Evolutionary conservation across 2,888 invertebrate genomes (phyloP).

Genomic region (Epiperipatus broadwayi): DNA sequence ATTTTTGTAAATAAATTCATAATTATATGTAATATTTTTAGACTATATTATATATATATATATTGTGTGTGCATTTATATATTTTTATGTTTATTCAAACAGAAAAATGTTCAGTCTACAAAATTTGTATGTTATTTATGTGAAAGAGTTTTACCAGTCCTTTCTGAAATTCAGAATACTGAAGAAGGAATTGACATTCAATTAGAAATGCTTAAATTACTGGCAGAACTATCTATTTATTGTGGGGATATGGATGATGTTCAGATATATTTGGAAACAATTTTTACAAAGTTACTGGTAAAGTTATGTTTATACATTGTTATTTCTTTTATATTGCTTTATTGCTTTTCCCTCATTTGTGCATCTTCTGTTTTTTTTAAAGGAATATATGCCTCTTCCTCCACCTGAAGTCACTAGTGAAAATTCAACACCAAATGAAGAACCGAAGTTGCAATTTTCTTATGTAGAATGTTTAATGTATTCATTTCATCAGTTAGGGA

Average conservation of each 20-base stretch:
- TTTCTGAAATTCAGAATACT: constrained; percentile 25
- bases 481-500: constrained; percentile 49
- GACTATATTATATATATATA: too few species aligned
- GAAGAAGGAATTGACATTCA: constrained; percentile 44
- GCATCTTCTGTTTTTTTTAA: constrained; percentile 23
- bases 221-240: constrained; percentile 62
- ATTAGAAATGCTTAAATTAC: constrained; percentile 58
- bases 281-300: constrained; percentile 60
- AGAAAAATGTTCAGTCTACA: constrained; percentile 67
- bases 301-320: constrained; percentile 22
- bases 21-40: too few species aligned
- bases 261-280: constrained; percentile 38
- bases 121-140: constrained; percentile 66
- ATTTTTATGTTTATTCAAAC: constrained; percentile 26
- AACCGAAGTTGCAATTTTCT: constrained; percentile 76
- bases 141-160: constrained; percentile 54
- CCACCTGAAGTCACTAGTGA: constrained; percentile 30
- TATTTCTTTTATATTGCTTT: constrained; percentile 10
- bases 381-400: constrained; percentile 75
- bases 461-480: constrained; percentile 78
- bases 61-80: too few species aligned
- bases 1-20: too few species aligned
- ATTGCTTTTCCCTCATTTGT: too few species aligned
- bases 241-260: constrained; percentile 36
- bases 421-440: constrained; percentile 28